Conservation (phyloP, 2,888 invertebrate species). For the Agrilus cyanescens region DNA sequence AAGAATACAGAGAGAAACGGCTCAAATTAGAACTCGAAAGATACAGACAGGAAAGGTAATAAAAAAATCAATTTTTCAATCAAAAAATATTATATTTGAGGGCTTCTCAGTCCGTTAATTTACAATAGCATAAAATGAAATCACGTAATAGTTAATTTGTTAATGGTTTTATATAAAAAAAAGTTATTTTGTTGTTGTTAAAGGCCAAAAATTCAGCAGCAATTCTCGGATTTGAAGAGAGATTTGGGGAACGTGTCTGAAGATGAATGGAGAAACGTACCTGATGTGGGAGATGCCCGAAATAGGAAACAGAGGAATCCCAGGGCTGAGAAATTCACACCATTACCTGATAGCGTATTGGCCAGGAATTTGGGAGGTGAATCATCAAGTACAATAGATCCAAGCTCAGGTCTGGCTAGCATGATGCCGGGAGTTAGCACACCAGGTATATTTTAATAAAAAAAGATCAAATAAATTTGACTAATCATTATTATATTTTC, state of each 20-base stretch:
- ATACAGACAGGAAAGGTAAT: constrained; percentile 88
- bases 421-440: constrained; percentile 79
- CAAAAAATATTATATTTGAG: too few relatives aligned
- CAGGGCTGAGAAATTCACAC: constrained; percentile 91
- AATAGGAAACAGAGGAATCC: constrained; percentile 95
- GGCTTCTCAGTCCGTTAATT: too few relatives aligned
- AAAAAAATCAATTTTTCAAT: not conserved
- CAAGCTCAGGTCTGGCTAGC: constrained; percentile 73
- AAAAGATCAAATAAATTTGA: not conserved
- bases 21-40: constrained; percentile 88
- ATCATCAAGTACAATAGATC: constrained; percentile 66
- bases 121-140: too few relatives aligned
- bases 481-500: not conserved
- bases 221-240: constrained; percentile 94
- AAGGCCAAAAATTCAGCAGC: constrained; percentile 96
- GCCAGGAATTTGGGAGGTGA: constrained; percentile 79
- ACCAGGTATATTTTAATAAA: constrained; percentile 40
- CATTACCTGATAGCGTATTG: constrained; percentile 91
- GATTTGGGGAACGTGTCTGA: constrained; percentile 72
- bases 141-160: too few relatives aligned
- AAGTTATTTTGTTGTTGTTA: constrained; percentile 11
- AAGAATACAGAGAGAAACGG: constrained; percentile 85
- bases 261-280: constrained; percentile 94
- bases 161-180: too few relatives aligned
- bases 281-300: constrained; percentile 98